Percentiles rank a stretch among this genome's conserved stretches.
These are phyloP conservation scores for Tachystola acroxantha DNA, from an alignment of 2,888 invertebrate species.

Conservation along the genomic window DNA sequence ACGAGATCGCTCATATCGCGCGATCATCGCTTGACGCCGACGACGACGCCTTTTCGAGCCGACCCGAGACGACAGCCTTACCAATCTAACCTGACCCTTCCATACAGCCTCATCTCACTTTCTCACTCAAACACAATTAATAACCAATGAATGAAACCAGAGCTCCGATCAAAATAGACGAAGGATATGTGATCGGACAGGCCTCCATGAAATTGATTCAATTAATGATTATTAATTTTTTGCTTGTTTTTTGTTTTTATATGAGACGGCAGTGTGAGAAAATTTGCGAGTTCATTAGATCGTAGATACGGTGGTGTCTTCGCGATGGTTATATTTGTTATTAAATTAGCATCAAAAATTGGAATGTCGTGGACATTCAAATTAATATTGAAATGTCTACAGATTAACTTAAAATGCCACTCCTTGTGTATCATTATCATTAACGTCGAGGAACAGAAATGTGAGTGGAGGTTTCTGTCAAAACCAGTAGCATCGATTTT, in stretches of 20 bases:
- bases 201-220: conserved; percentile 47
- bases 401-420: conserved; percentile 3
- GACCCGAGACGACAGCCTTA: conserved; percentile 30
- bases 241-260: conserved; percentile 41
- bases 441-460: not conserved
- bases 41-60: conserved; percentile 32
- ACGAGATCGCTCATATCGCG: conserved; percentile 19
- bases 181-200: conserved; percentile 39
- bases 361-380: conserved; percentile 11
- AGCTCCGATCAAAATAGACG: conserved; percentile 36
- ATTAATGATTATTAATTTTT: conserved; percentile 47
- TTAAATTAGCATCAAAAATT: conserved; percentile 9
- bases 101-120: conserved; percentile 6
- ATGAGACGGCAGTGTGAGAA: conserved; percentile 38
- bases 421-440: not conserved
- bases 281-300: conserved; percentile 15
- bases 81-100: conserved; percentile 19
- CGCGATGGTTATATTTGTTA: conserved; percentile 2
- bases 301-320: conserved; percentile 4
- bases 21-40: conserved; percentile 29
- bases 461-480: conserved; percentile 2
- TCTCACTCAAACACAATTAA: not conserved
- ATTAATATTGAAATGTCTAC: conserved; percentile 9
- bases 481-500: conserved; percentile 11
- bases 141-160: conserved; percentile 24